Base-by-base conservation (phyloP, 2,888 invertebrate species). In the Phasia obesa region DNA sequence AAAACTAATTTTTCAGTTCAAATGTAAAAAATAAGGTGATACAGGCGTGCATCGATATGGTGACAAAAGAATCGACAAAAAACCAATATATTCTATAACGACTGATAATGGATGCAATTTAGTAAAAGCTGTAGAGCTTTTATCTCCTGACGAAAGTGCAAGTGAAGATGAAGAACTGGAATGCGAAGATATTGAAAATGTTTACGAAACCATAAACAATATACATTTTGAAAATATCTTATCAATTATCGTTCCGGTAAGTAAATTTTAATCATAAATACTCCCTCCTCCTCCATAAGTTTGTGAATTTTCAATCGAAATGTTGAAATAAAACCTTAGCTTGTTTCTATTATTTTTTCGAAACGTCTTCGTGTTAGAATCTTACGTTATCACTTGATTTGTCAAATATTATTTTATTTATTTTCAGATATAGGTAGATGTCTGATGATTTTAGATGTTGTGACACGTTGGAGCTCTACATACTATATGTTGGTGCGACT, bases 151-250 rank as follows among this genome's bases (percentile, higher is more conserved):
- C 49, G 49, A 49, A 49, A 49, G 49, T 49, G 49, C 17, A 49
- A 49, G 49, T 49, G 49, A 49, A 49, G 49, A 49, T 11, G 49
- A 49, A 49, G 49, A 49, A 19, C 19, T 49, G 49, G 49, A 49
- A 47, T 5, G 15, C 47, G 15, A 47, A 15, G 47, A 47, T 47
- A 27, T 47, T 3, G 47, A n/a, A 47, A 47, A 15, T 3, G 6
- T 9, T 47, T 47, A n/a, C 47, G n/a, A 47, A 9, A 47, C n/a
- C 47, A 47, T 47, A 47, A 47, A 47, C 19, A 47, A 47, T 19
- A 47, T 47, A 47, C 47, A 47, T 47, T 47, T 47, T 47, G 47
- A 47, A 17, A 47, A 47, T 47, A 47, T 47, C 47, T 13, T 17
- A 47, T 47, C 47, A 47, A 47, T 47, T n/a, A 47, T 9, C 7